Evolutionary conservation across 1,140 invertebrate species (phyloP), one percentile per base, ranked within the genome.

Genomic region (Eriosoma lanigerum): DNA sequence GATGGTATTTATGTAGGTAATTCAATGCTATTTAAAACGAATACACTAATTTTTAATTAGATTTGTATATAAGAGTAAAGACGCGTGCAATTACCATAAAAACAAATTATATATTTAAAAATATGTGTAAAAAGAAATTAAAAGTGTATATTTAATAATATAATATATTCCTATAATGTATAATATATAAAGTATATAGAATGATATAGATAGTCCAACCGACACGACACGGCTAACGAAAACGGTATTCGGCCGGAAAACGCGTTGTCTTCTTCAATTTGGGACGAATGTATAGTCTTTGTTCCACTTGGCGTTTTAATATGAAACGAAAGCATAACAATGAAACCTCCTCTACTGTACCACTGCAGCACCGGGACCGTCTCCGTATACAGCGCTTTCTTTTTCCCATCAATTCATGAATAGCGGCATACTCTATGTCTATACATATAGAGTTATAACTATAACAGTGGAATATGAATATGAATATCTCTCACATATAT

Each of bases 251-350:
- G 44, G 38, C 38, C 75, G 75, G 75, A 78, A 78, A 78, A 62
- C 56, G 21, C 56, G 75, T 60, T 58, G 75, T 78, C 54, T 15
- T 78, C 54, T 60, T 60, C 75, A 60, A 46, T 60, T 38, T 38
- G 54, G 21, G 32, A 62, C 44, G 54, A 60, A 26, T 32, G 38
- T 19, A 44, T 48, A 12, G 56, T 78, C 56, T 62, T 78, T 78
- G 75, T 78, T 78, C 75, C 54, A 78, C 75, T 78, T 78, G 75
- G 75, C 38, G 56, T 78, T 78, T 60, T 78, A 60, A 78, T 62
- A 78, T 62, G 75, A 78, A 78, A 56, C 75, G 75, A 78, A 78
- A 78, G 75, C 56, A 78, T 78, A 78, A 78, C 75, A 78, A 78
- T 78, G 75, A 78, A 78, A 62, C 75, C 38, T 76, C 72, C 32